A percentile compares a stretch with the other conserved stretches of the same genome.
phyloP scores from a whole-genome alignment of 2,888 invertebrate species.

The Timandra comae region DNA sequence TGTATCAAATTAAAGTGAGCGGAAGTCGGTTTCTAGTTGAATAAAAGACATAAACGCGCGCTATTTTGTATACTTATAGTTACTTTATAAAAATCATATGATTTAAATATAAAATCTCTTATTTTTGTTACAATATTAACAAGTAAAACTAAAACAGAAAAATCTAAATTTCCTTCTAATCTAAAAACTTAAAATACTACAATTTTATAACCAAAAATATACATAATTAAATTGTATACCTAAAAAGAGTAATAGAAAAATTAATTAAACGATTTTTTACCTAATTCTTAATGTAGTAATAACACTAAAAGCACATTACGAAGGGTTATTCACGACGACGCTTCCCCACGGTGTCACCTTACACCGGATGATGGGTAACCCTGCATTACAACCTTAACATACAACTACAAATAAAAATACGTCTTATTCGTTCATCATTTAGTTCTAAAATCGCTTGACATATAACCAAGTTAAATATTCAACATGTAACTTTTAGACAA shows the following conservation, averaged over 20 bases:
- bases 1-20: too few relatives aligned
- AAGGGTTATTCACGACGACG: conserved; percentile 37
- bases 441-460: conserved; percentile 24
- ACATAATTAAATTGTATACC: too few relatives aligned
- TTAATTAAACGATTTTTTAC: too few relatives aligned
- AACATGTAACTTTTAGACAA: conserved; percentile 24
- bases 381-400: conserved; percentile 41
- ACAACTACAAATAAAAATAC: conserved; percentile 16
- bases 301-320: conserved; percentile 20
- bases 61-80: conserved; percentile 7
- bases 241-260: too few relatives aligned
- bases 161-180: too few relatives aligned
- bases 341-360: conserved; percentile 70
- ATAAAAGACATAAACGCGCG: conserved; percentile 51
- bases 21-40: conserved; percentile 13
- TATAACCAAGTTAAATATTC: conserved; percentile 21
- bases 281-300: conserved; percentile 2
- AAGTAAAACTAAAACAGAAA: background rate
- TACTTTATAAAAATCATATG: background rate
- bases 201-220: too few relatives aligned
- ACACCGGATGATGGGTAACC: conserved; percentile 66
- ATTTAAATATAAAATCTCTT: background rate
- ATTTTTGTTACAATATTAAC: background rate
- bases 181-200: too few relatives aligned
- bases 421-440: conserved; percentile 19